These are phyloP conservation scores for Hyperoplus immaculatus DNA, from an alignment of 2,797 vertebrate genomes.

Conservation along the genomic window DNA sequence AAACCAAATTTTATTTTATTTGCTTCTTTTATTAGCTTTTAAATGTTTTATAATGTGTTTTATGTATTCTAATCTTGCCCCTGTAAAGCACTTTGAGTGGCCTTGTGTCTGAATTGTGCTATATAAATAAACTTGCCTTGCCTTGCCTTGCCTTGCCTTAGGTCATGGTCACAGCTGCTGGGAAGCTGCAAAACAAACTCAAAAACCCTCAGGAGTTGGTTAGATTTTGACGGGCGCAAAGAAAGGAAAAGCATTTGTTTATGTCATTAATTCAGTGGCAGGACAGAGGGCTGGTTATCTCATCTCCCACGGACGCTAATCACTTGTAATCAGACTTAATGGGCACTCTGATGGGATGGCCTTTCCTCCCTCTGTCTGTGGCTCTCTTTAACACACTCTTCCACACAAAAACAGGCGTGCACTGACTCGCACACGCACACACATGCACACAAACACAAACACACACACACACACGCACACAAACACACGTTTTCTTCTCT, in stretches of 20 bases:
- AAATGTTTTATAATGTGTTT: too few relatives aligned
- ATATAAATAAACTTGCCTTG: too few relatives aligned
- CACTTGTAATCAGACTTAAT: constrained; percentile 71
- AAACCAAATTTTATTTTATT: too few relatives aligned
- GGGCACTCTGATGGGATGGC: constrained; percentile 46
- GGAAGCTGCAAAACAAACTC: not conserved
- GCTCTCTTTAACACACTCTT: constrained; percentile 26
- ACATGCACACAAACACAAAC: not conserved
- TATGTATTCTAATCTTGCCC: too few relatives aligned
- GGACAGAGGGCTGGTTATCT: constrained; percentile 46
- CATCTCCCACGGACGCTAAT: constrained; percentile 55
- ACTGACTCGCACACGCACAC: not conserved
- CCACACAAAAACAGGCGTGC: constrained; percentile 22
- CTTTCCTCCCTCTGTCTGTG: constrained; percentile 43
- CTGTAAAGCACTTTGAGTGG: too few relatives aligned
- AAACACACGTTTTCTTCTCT: not conserved
- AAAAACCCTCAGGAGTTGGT: constrained; percentile 10
- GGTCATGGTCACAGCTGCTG: not conserved
- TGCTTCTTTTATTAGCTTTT: too few relatives aligned
- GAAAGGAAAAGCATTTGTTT: constrained; percentile 60
- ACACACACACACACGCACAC: constrained; percentile 19
- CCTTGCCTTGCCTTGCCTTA: too few relatives aligned
- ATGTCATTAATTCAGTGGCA: constrained; percentile 51
- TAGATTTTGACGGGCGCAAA: constrained; percentile 27
- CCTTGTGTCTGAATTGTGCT: too few relatives aligned